Percentiles rank a stretch among this genome's conserved stretches.
Evolutionary conservation across 92 coral and sea anemone species (phyloP).

Genomic region (Porites lobata): DNA sequence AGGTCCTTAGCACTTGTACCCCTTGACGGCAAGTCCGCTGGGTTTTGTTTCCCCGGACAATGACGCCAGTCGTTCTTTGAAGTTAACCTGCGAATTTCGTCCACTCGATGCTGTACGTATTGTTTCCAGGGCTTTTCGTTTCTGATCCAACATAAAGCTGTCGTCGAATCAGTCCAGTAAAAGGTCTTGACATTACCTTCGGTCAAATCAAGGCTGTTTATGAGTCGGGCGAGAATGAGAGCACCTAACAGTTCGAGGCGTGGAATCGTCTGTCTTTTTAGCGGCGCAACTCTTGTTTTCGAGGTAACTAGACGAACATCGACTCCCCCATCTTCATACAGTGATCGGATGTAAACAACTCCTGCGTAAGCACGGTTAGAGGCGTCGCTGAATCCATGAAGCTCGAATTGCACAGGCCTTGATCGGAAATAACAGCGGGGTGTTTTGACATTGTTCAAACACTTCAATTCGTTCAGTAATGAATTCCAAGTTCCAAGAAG

Average conservation of each 20-base stretch:
- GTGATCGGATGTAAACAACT: conserved; percentile 22
- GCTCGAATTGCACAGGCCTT: not conserved
- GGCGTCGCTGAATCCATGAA: not conserved
- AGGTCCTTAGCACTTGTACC: too few relatives aligned
- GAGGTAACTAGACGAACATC: not conserved
- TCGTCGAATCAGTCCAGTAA: conserved; percentile 71
- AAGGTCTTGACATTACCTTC: conserved; percentile 1
- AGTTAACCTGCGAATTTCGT: conserved; percentile 41
- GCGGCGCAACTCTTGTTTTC: conserved; percentile 40
- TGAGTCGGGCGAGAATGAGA: not conserved
- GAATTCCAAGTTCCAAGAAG: not conserved
- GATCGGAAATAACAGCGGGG: not conserved
- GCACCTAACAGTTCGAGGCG: conserved; percentile 58
- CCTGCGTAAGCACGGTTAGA: conserved; percentile 15
- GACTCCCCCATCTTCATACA: not conserved
- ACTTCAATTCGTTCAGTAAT: not conserved
- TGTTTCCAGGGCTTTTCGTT: too few relatives aligned
- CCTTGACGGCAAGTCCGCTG: conserved; percentile 62
- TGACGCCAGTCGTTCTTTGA: too few relatives aligned
- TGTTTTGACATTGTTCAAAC: not conserved
- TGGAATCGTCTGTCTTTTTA: conserved; percentile 13
- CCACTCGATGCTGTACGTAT: conserved; percentile 50
- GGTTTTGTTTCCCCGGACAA: too few relatives aligned
- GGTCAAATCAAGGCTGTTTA: not conserved
- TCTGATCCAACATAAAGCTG: too few relatives aligned